phyloP scores from a whole-genome alignment of 2,888 invertebrate genomes.

The Hoplodrina ambigua region DNA sequence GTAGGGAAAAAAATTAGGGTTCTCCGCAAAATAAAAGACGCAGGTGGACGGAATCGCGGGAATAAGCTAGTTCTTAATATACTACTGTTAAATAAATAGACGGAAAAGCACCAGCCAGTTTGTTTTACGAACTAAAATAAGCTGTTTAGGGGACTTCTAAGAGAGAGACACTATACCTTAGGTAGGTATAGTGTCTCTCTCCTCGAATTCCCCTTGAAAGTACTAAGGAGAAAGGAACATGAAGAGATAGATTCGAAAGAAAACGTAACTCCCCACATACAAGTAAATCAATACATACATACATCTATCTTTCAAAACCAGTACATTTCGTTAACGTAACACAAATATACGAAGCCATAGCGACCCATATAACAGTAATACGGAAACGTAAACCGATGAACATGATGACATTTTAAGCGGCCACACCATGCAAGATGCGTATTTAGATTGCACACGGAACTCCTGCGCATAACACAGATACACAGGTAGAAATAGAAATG shows the following conservation, averaged over 20 bases:
- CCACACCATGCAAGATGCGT: conserved; percentile 60
- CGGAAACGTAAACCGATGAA: conserved; percentile 52
- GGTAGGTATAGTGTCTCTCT: too few species aligned
- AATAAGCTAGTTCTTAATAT: too few species aligned
- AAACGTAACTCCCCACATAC: background rate
- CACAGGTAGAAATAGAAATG: conserved; percentile 52
- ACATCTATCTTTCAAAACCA: conserved; percentile 14
- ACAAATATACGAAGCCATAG: conserved; percentile 22
- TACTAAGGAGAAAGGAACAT: background rate
- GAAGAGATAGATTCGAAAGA: background rate
- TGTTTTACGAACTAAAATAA: too few species aligned
- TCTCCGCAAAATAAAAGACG: too few species aligned
- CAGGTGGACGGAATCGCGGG: too few species aligned
- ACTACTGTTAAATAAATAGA: too few species aligned
- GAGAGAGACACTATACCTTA: too few species aligned
- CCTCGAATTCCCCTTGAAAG: too few species aligned
- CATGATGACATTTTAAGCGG: conserved; percentile 69
- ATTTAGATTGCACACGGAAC: conserved; percentile 66
- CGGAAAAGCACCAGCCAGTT: too few species aligned
- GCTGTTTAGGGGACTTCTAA: too few species aligned
- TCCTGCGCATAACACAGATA: conserved; percentile 53
- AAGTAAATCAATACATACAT: background rate
- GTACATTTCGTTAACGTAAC: background rate
- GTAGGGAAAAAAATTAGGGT: too few species aligned
- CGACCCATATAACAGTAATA: conserved; percentile 54